A percentile compares a stretch with the other conserved stretches of the same genome.
Conservation (phyloP, 2,797 vertebrate species). For the Lagorchestes hirsutus region DNA sequence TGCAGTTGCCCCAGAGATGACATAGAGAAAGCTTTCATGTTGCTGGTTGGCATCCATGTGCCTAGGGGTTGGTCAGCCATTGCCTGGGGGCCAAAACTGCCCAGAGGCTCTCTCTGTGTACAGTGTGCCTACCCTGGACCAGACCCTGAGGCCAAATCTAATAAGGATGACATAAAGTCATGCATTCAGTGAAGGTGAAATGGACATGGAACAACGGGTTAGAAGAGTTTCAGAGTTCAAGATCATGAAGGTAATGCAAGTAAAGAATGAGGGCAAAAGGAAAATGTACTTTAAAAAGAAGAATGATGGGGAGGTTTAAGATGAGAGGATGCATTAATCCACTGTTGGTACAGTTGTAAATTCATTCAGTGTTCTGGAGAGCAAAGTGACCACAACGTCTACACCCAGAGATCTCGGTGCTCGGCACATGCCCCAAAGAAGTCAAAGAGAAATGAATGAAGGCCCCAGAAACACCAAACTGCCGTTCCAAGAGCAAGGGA, state of each 20-base stretch:
- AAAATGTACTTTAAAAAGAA: not conserved
- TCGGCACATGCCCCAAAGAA: not conserved
- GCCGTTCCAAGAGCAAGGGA: not conserved
- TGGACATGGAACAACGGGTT: not conserved
- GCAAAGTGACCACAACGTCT: not conserved
- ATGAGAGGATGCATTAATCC: not conserved
- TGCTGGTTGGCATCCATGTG: not conserved
- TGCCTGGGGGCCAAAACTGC: no score
- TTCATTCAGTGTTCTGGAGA: not conserved
- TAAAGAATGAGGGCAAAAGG: no score
- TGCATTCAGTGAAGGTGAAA: not conserved
- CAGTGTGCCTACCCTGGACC: not conserved
- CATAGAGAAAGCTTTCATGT: no score
- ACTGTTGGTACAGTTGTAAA: not conserved
- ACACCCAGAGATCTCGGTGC: accelerated
- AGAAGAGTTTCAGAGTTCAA: not conserved
- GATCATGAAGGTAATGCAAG: not conserved
- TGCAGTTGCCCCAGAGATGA: not conserved
- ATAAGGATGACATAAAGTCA: not conserved
- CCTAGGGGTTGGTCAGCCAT: no score
- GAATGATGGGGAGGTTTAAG: not conserved
- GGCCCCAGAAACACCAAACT: not conserved
- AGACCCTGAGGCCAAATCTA: not conserved
- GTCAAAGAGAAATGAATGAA: not conserved
- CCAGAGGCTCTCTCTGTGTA: no score